phyloP scores from a whole-genome alignment of 2,113 vertebrate genomes.

The Pipa parva region DNA sequence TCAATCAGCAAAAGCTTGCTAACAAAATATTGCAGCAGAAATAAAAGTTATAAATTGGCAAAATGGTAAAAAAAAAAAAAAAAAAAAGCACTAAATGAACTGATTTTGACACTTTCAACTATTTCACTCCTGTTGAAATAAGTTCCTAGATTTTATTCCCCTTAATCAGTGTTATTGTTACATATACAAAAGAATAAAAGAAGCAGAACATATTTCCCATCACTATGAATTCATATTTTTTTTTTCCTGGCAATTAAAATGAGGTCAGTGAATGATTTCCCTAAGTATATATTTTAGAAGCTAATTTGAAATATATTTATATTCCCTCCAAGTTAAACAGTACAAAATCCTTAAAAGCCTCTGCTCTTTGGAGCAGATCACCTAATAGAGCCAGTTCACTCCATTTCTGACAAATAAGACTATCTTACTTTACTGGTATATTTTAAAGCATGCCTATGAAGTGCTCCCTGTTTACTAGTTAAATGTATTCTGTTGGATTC shows the following conservation, averaged over 20 bases:
- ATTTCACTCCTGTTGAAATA: too few species aligned
- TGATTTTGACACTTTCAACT: too few species aligned
- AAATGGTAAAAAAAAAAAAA: too few species aligned
- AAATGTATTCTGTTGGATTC: background rate
- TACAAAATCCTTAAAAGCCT: background rate
- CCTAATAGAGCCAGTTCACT: background rate
- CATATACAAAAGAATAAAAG: too few species aligned
- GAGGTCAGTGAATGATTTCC: background rate
- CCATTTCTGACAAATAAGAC: background rate
- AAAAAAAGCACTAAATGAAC: too few species aligned
- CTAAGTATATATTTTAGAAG: background rate
- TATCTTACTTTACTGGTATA: background rate
- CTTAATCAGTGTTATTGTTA: too few species aligned
- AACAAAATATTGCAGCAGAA: too few species aligned
- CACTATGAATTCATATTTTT: too few species aligned
- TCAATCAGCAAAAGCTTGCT: too few species aligned
- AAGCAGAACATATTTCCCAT: too few species aligned
- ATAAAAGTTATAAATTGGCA: too few species aligned
- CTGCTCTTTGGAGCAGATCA: background rate
- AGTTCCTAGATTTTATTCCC: too few species aligned
- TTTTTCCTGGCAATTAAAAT: background rate
- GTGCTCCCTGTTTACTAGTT: background rate
- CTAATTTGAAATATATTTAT: background rate
- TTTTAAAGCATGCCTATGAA: background rate
- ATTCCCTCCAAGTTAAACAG: background rate